phyloP scores from a whole-genome alignment of 2,888 invertebrate species.

The Pseudoips prasinana region DNA sequence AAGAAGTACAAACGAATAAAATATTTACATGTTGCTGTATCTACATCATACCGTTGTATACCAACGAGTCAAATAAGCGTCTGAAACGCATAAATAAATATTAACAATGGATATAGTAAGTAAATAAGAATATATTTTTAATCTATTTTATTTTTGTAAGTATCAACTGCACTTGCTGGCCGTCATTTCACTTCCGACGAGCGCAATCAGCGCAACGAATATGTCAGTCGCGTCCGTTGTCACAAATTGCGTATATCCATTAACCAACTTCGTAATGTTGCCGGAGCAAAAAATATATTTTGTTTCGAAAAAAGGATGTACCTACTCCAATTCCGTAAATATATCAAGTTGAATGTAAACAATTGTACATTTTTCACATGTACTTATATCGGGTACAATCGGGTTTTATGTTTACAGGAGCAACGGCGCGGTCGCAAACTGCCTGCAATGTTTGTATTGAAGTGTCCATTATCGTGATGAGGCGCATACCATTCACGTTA shows the following conservation, averaged over 20 bases:
- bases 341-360: conserved; percentile 21
- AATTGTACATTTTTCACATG: conserved; percentile 18
- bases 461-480: conserved; percentile 67
- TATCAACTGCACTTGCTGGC: neutral
- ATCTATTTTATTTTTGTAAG: too few species aligned
- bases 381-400: conserved; percentile 20
- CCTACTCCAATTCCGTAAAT: conserved; percentile 12
- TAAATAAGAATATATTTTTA: too few species aligned
- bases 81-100: too few species aligned
- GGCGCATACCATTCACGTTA: conserved; percentile 43
- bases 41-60: too few species aligned
- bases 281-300: conserved; percentile 12
- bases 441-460: conserved; percentile 50
- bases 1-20: too few species aligned
- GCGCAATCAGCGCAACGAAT: conserved; percentile 14
- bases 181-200: conserved; percentile 5
- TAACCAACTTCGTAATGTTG: conserved; percentile 7
- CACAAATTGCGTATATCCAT: conserved; percentile 22
- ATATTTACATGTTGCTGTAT: too few species aligned
- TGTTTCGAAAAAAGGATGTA: conserved; percentile 6
- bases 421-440: conserved; percentile 42
- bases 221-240: conserved; percentile 8
- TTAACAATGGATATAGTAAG: too few species aligned
- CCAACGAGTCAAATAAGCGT: too few species aligned
- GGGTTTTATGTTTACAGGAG: conserved; percentile 29